Base-by-base conservation (phyloP, 2,888 invertebrate species). In the Caradrina kadenii region DNA sequence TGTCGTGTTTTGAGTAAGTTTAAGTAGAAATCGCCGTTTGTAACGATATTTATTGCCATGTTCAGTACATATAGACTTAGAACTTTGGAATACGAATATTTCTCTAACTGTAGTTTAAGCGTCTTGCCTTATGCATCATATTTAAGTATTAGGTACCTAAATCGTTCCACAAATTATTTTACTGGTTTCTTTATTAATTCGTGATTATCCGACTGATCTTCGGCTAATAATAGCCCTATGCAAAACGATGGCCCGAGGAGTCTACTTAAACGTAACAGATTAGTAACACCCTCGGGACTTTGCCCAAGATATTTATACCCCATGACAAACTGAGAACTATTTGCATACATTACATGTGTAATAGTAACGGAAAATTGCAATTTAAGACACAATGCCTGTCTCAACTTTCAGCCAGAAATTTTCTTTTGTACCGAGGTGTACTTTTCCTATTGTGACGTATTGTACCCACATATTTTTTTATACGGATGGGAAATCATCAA, bases 241-340 rank as follows among this genome's bases (percentile, higher is more conserved):
- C 69, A 60, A 59, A 77, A 66, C 39, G 62, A 80, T 66, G 76
- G 26, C 80, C 77, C 76, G n/a, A 60, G 61, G 77, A 72, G 59
- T 31, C 80, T 49, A 62, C 60, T 79, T 50, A 13, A 50, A 69
- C 50, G 62, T 60, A 55, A 65, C 64, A 80, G 80, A 78, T 80
- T 80, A 80, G 62, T 48, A 63, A 55, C 62, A 55, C 76, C 77
- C 69, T 56, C 35, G 69, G 65, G 77, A 69, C 59, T 35, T 45
- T 21, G 45, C 63, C 63, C 48, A 69, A 69, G 76, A 79, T 69
- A 77, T 77, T 65, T 79, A 75, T 77, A 65, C 59, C 58, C 52
- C 62, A 45, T 63, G 52, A 63, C 49, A 58, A 63, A 59, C 55
- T 54, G 13, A 49, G 56, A 70, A 69, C 70, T 75, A 68, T 58